These are phyloP conservation scores for Phengaris arion DNA, from an alignment of 2,888 invertebrate species.

Conservation along the genomic window DNA sequence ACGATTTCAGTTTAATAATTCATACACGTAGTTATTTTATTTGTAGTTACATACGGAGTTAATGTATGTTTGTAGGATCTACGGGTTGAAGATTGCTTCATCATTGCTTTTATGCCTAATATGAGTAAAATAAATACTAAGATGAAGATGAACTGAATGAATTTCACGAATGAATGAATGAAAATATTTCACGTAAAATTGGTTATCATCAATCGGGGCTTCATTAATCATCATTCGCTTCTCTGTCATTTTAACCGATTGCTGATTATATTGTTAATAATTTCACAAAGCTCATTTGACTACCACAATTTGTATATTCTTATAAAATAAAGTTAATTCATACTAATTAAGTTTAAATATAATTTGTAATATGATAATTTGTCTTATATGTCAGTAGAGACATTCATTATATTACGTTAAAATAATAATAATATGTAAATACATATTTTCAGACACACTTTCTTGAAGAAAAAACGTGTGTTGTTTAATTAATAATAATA, in stretches of 20 bases:
- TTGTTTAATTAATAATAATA: not conserved
- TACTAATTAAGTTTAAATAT: not conserved
- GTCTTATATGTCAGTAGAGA: not conserved
- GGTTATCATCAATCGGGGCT: not conserved
- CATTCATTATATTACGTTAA: not conserved
- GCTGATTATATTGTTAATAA: not conserved
- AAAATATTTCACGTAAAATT: not conserved
- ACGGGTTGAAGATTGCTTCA: slow-evolving; percentile 3
- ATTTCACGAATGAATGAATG: slow-evolving; percentile 4
- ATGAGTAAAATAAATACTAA: not conserved
- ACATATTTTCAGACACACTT: not conserved
- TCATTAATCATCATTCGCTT: not conserved
- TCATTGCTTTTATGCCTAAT: not conserved
- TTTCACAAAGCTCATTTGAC: not conserved
- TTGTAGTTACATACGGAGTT: slow-evolving; percentile 16
- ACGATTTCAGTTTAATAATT: slow-evolving; percentile 1
- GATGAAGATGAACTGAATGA: not conserved
- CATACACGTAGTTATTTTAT: slow-evolving; percentile 13
- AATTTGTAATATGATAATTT: not conserved
- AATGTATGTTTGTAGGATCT: slow-evolving; percentile 12
- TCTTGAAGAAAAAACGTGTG: not conserved
- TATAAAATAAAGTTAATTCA: not conserved
- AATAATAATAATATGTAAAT: slow-evolving; percentile 12
- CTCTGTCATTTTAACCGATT: slow-evolving; percentile 12
- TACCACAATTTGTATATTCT: not conserved